These are phyloP conservation scores for Nemapogon koenigi DNA, from an alignment of 2,888 invertebrate genomes.

Conservation along the genomic window DNA sequence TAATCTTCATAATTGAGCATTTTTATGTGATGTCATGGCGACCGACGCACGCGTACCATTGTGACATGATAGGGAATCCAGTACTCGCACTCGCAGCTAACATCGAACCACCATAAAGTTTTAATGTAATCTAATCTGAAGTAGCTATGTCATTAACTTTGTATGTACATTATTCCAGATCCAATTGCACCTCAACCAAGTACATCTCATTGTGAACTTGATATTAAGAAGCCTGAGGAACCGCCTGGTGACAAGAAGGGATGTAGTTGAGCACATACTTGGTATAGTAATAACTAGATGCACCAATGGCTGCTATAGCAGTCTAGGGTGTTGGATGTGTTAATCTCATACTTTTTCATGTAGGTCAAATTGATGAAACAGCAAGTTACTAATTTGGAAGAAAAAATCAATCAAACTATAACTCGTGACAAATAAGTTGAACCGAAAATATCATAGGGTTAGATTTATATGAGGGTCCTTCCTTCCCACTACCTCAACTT, in stretches of 20 bases:
- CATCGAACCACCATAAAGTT: too few relatives aligned
- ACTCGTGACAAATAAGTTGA: too few relatives aligned
- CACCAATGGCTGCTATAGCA: neutral
- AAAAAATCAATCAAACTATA: conserved; percentile 21
- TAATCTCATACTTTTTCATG: conserved; percentile 1
- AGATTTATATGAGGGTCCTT: too few relatives aligned
- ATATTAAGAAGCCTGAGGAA: conserved; percentile 28
- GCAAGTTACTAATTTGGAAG: conserved; percentile 19
- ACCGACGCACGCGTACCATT: too few relatives aligned
- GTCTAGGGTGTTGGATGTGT: neutral
- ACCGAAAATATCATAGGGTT: too few relatives aligned
- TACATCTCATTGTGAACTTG: conserved; percentile 33
- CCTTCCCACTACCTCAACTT: too few relatives aligned
- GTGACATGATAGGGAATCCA: too few relatives aligned
- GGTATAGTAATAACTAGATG: neutral
- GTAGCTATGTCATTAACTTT: too few relatives aligned
- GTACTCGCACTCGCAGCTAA: too few relatives aligned
- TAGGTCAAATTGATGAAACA: conserved; percentile 8
- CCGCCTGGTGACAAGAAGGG: conserved; percentile 30
- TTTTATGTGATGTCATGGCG: too few relatives aligned
- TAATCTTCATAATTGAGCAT: too few relatives aligned
- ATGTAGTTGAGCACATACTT: conserved; percentile 46
- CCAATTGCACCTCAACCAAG: conserved; percentile 34
- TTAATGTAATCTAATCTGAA: too few relatives aligned
- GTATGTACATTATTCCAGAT: conserved; percentile 5